Conservation (phyloP, 2,797 vertebrate species). For the Stomatorhinus walkeri region DNA sequence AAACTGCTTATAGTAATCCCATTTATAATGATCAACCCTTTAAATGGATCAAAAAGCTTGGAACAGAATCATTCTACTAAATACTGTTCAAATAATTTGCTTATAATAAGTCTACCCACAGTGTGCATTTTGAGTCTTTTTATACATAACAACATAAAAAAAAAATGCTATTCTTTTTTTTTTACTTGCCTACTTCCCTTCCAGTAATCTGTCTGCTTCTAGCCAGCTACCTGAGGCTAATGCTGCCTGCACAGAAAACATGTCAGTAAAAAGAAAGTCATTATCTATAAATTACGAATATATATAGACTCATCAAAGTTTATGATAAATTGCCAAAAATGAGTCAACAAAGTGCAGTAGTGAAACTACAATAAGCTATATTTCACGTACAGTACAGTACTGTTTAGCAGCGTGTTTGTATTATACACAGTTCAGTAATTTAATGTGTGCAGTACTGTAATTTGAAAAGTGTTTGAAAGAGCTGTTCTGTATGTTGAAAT, state of each 20-base stretch:
- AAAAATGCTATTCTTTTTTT: too few relatives aligned
- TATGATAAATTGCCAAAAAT: not conserved
- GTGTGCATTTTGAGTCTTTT: too few relatives aligned
- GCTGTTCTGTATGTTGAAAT: not conserved
- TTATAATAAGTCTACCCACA: too few relatives aligned
- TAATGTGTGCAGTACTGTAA: not conserved
- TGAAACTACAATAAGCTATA: too few relatives aligned
- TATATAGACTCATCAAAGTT: not conserved
- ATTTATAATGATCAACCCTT: not conserved
- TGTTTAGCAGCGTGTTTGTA: not conserved
- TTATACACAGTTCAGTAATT: not conserved
- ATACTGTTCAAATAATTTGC: too few relatives aligned
- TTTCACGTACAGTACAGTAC: too few relatives aligned
- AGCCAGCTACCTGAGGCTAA: not conserved
- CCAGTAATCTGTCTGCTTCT: not conserved
- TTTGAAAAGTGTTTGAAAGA: not conserved
- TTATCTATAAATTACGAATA: not conserved
- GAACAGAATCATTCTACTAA: too few relatives aligned
- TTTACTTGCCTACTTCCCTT: not conserved
- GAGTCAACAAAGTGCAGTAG: not conserved
- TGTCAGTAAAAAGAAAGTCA: not conserved
- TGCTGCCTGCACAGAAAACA: not conserved
- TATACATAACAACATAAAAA: too few relatives aligned
- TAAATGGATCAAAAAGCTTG: not conserved
- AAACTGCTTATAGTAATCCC: not conserved